A percentile compares a stretch with the other conserved stretches of the same genome.
These are phyloP conservation scores for Nomada ferruginata DNA, from an alignment of 2,888 invertebrate species.

Conservation along the genomic window DNA sequence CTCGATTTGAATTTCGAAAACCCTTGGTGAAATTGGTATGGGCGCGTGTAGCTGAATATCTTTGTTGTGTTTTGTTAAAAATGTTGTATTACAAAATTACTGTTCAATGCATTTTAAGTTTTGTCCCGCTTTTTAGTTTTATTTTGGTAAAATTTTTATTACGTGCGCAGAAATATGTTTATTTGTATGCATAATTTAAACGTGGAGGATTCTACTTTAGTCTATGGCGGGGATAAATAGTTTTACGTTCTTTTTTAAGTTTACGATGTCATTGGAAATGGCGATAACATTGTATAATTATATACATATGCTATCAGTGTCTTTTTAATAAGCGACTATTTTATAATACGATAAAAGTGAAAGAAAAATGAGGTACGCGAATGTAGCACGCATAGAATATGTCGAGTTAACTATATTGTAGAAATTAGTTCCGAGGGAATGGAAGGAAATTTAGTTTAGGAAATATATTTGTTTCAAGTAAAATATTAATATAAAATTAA, in stretches of 20 bases:
- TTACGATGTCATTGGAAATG: neutral
- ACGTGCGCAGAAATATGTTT: neutral
- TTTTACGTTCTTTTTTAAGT: neutral
- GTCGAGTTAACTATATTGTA: neutral
- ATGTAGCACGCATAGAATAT: neutral
- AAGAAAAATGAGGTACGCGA: neutral
- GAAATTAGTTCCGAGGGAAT: neutral
- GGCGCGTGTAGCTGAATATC: neutral
- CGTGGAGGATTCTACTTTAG: neutral
- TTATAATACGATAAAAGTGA: neutral
- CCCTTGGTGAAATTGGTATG: neutral
- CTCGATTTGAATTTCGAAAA: constrained; percentile 38
- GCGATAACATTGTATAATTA: neutral
- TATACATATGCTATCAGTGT: neutral
- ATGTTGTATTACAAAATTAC: neutral
- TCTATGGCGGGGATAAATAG: no score
- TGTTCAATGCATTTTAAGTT: neutral
- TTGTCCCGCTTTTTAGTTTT: neutral
- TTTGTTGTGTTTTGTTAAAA: neutral
- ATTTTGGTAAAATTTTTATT: neutral
- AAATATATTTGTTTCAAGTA: neutral
- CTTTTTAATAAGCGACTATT: no score
- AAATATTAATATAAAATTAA: neutral
- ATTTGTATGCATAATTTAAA: neutral
- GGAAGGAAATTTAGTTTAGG: neutral